Conservation (phyloP, 2,797 vertebrate species). For the Periparus ater region DNA sequence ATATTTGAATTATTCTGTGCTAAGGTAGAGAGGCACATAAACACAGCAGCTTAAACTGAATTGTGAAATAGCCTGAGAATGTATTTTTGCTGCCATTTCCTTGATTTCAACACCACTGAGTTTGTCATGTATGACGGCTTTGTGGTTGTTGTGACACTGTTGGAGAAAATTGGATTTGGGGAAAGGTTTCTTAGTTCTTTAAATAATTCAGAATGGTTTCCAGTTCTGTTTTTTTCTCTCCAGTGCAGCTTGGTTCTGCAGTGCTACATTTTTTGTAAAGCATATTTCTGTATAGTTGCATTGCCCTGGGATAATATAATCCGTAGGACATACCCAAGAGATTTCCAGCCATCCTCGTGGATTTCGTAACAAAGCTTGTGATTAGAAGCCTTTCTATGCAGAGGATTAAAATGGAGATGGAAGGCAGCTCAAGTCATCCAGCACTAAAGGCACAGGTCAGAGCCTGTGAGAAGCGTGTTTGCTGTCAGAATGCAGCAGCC, state of each 20-base stretch:
- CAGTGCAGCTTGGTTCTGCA: constrained; percentile 36
- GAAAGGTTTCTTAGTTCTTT: constrained; percentile 62
- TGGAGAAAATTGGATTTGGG: constrained; percentile 56
- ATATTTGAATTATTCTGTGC: not conserved
- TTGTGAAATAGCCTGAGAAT: constrained; percentile 57
- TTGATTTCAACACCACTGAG: constrained; percentile 43
- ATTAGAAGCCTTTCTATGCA: not conserved
- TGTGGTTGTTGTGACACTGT: constrained; percentile 57
- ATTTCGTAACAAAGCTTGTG: not conserved
- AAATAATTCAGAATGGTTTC: constrained; percentile 51
- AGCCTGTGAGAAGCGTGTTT: not conserved
- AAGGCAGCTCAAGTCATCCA: not conserved
- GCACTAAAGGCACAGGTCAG: not conserved
- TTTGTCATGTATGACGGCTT: constrained; percentile 50
- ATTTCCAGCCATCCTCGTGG: not conserved
- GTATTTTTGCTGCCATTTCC: constrained; percentile 34
- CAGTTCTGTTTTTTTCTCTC: not conserved
- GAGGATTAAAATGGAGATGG: not conserved
- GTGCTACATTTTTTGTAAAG: not conserved
- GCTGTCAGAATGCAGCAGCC: not conserved
- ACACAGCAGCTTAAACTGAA: not conserved
- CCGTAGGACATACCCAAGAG: not conserved
- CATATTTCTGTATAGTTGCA: not conserved
- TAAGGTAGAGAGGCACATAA: constrained; percentile 38
- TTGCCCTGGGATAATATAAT: not conserved